Base-by-base conservation (phyloP, 2,888 invertebrate species). In the Pristionchus japonicus region DNA sequence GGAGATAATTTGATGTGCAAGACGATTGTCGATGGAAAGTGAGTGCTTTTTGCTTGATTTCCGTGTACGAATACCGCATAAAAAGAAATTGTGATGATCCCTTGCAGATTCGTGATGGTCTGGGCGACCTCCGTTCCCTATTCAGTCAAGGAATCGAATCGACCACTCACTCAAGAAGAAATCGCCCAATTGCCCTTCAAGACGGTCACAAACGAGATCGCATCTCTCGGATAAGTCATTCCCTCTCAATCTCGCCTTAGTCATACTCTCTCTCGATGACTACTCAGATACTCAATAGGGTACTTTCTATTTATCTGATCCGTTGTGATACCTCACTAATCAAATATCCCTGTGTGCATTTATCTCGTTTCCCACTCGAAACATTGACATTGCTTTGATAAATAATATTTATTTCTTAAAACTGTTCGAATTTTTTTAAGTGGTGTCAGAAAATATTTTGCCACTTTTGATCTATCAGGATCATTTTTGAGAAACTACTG, bases 1-100 rank as follows among this genome's bases (percentile, higher is more conserved):
- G 85, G 85, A 61, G 85, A 86, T 17, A 86, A 86, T 67, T 57
- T 86, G 37, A 86, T 86, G 85, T 86, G 85, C 85, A 86, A 86
- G 85, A 86, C 85, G 1, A 15, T 86, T 27, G 67, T 86, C 9
- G 85, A 86, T 40, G 85, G 85, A 86, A 86, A 86, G 85, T 86
- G 37, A 86, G 67, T 27, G 17, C 1, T 37, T 64, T 57, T 57
- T 57, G 9, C n/a, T 57, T 57, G n/a, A 34, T 7, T 27, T 70
- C 17, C n/a, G 31, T 70, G 17, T 6, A n/a, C n/a, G n/a, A n/a
- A n/a, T n/a, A n/a, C n/a, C n/a, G n/a, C n/a, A n/a, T 20, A 15
- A 2, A 80, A 80, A 2, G 0, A 80, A 15, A 13, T n/a, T 11
- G 13, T 9, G 20, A 20, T 3, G 1, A 52, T n/a, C 17, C 37